Conservation (phyloP, 37 sponge, comb jelly and placozoan genomes). For the Dysidea cf. avara region DNA sequence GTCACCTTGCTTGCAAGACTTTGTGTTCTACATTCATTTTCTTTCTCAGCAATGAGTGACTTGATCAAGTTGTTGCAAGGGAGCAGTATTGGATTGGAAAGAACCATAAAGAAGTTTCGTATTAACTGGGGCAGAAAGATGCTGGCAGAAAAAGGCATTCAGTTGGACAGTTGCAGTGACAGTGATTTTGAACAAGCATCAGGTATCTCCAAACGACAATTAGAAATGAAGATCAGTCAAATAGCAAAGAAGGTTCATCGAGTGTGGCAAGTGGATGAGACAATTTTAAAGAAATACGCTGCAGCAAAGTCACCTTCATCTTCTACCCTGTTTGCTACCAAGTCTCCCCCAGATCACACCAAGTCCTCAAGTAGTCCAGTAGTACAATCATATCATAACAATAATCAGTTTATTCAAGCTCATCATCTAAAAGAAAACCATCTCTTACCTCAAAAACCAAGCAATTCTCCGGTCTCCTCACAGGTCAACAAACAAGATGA, state of each 20-base stretch:
- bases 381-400: too few relatives aligned
- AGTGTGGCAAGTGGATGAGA: slow-evolving; percentile 58
- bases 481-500: too few relatives aligned
- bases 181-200: slow-evolving; percentile 28
- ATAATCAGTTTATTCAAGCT: too few relatives aligned
- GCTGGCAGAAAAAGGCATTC: background rate
- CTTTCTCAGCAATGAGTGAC: slow-evolving; percentile 73
- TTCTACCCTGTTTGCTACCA: too few relatives aligned
- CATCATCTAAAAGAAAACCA: too few relatives aligned
- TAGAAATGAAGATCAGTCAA: slow-evolving; percentile 61
- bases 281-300: slow-evolving; percentile 47
- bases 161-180: too few relatives aligned
- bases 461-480: too few relatives aligned
- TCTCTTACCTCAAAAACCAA: too few relatives aligned
- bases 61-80: slow-evolving; percentile 79
- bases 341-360: too few relatives aligned
- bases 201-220: slow-evolving; percentile 81
- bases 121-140: slow-evolving; percentile 65
- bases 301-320: too few relatives aligned
- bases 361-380: too few relatives aligned
- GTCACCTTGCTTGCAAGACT: background rate
- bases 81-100: slow-evolving; percentile 59
- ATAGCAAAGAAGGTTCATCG: slow-evolving; percentile 74
- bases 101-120: slow-evolving; percentile 66
- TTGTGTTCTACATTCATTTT: background rate